phyloP scores from a whole-genome alignment of 2,113 vertebrate genomes.

The Oriolus oriolus region DNA sequence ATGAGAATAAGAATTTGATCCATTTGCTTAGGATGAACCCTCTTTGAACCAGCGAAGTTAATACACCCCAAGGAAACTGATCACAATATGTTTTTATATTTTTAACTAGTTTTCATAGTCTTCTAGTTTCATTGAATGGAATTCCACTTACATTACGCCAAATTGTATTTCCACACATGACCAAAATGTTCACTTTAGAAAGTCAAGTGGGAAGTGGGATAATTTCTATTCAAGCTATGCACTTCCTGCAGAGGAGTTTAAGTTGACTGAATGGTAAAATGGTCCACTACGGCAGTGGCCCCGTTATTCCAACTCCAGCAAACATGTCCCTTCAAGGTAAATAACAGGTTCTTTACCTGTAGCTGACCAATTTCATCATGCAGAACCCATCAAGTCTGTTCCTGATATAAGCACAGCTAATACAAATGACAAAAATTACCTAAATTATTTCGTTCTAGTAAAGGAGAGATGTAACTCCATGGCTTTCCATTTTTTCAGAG shows the following conservation, averaged over 20 bases:
- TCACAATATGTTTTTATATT: background rate
- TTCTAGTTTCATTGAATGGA: background rate
- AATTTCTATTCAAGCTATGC: background rate
- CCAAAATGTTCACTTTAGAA: background rate
- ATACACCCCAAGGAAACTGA: background rate
- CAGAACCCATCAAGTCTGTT: background rate
- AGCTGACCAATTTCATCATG: background rate
- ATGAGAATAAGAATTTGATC: background rate
- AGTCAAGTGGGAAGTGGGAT: background rate
- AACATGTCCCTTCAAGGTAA: background rate
- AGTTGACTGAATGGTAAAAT: background rate
- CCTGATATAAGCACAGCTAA: background rate
- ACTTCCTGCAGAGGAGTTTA: background rate
- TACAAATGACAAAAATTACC: background rate
- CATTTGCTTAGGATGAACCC: background rate
- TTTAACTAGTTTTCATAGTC: background rate
- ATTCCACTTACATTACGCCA: background rate
- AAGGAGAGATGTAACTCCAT: background rate
- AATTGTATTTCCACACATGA: slow-evolving; percentile 1
- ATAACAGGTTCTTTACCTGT: background rate
- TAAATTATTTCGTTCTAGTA: background rate
- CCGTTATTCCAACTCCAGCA: background rate
- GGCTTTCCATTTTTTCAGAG: background rate
- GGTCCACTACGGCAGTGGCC: background rate
- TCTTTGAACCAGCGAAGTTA: background rate